Evolutionary conservation across 2,888 invertebrate genomes (phyloP), one percentile per base, ranked within the genome.

Genomic region (Allacma fusca): DNA sequence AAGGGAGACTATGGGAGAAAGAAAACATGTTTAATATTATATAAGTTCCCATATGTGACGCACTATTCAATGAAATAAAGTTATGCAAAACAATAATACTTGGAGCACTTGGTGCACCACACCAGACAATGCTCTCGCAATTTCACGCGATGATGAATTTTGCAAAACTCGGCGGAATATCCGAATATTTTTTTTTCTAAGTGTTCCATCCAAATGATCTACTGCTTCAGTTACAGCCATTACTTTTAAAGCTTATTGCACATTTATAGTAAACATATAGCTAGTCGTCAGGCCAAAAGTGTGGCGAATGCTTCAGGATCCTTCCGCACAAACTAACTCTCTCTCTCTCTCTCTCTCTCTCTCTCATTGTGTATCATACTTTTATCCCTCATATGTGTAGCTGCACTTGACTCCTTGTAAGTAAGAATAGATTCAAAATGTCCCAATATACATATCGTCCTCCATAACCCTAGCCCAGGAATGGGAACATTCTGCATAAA

Each of bases 101-200:
- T 13, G 26, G 28, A 71, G 19, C 23, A 71, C 71, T 71, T 59
- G 29, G 44, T 59, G 29, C 40, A 24, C 24, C 24, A 50, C 19
- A n/a, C n/a, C n/a, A n/a, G n/a, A 70, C 28, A 71, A 71, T 29
- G 71, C 57, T 43, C 29, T 29, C 21, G 44, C 71, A 71, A 71
- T 71, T 71, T 71, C 71, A 57, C 57, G 71, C 57, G 71, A 71
- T 71, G 71, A 71, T 71, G 71, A 71, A 71, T 71, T 71, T 71
- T 71, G 71, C 44, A 71, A 71, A 71, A 71, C 71, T 71, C 71
- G n/a, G 57, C 50, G 71, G 71, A 71, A 71, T 71, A 26, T 44
- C n/a, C 23, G 16, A 19, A 29, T 40, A 19, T n/a, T n/a, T 68
- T 43, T 29, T 67, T 29, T 68, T 40, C 68, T 68, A 71, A 71